Base-by-base conservation (phyloP, 1,140 invertebrate species). In the Temnothorax nylanderi region DNA sequence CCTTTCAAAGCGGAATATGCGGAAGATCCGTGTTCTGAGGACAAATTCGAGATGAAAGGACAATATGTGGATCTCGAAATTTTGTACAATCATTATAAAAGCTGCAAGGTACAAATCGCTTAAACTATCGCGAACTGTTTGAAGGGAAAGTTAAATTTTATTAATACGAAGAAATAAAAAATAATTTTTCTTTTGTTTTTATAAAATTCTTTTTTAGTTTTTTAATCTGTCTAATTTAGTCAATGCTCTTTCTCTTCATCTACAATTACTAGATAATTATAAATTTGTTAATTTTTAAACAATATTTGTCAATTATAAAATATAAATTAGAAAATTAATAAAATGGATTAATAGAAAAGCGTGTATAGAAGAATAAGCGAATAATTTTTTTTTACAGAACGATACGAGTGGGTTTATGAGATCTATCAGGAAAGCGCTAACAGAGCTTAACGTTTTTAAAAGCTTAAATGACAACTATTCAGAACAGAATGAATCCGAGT, bases 21-120 rank as follows among this genome's bases (percentile, higher is more conserved):
- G 16, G 78, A 92, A 1, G 67, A 93, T 77, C 16, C 47, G 1
- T 93, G 91, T 58, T 75, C 62, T 26, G 51, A 78, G 0, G 41
- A 47, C 18, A 21, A 76, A 18, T n/a, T 37, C 0, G 56, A 91
- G 0, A 85, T 3, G n/a, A 44, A 81, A 56, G 21, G 65, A n/a
- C 47, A 82, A 0, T 64, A 58, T 69, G 72, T 93, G 41, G 65
- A 93, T 85, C 44, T 93, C 8, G 49, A 49, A 54, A 4, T 86
- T 18, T 60, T 93, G 4, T 93, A 93, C 21, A 51, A 62, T 37
- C 69, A 87, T 60, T 93, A 93, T 41, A 69, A 75, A 89, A 67
- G 2, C 11, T 93, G 91, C 84, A 91, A 91, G 75, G 91, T 92
- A 87, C 13, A n/a, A 13, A 56, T 69, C 3, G 41, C 5, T 72